These are phyloP conservation scores for Plutella xylostella DNA, from an alignment of 2,888 invertebrate genomes.

Conservation along the genomic window DNA sequence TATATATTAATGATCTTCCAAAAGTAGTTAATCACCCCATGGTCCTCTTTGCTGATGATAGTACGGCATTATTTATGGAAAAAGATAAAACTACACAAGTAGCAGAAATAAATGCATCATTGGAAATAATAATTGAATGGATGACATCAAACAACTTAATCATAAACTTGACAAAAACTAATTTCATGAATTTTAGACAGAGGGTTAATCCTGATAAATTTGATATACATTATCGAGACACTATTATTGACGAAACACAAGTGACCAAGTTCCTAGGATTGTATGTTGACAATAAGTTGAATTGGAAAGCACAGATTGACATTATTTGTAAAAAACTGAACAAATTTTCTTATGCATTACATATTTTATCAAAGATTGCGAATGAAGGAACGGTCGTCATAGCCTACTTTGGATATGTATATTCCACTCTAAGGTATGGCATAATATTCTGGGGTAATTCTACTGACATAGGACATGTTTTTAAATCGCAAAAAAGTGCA, in stretches of 20 bases:
- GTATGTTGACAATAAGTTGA: not conserved
- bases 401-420: not conserved
- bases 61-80: not conserved
- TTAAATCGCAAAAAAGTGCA: not conserved
- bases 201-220: not conserved
- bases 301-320: not conserved
- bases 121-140: not conserved
- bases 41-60: not conserved
- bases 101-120: not conserved
- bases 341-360: not conserved
- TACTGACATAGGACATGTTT: not conserved
- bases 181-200: not conserved
- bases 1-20: not conserved
- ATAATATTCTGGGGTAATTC: not conserved
- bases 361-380: not conserved
- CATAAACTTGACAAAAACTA: not conserved
- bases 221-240: not conserved
- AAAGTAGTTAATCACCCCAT: not conserved
- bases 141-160: not conserved
- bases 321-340: not conserved
- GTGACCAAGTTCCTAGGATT: not conserved
- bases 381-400: not conserved
- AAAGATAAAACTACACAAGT: not conserved
- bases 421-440: not conserved
- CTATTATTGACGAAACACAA: not conserved